phyloP scores from a whole-genome alignment of 2,888 invertebrate genomes.

The Tetragonula carbonaria region DNA sequence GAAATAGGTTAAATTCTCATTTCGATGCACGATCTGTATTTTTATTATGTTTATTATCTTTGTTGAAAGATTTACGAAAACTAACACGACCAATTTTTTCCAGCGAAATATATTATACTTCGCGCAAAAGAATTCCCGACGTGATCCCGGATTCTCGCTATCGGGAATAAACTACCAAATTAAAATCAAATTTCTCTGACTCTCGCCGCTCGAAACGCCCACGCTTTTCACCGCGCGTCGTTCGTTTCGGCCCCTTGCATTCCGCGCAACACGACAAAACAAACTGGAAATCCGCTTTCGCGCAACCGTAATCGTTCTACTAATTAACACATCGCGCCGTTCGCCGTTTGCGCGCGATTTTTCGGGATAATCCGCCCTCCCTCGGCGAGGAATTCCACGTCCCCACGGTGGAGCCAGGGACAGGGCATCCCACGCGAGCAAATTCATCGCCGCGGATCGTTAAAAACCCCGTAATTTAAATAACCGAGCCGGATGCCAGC shows the following conservation, averaged over 20 bases:
- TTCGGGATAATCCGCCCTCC: constrained; percentile 12
- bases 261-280: neutral
- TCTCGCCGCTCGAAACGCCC: neutral
- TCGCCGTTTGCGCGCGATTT: constrained; percentile 12
- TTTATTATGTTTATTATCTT: too few species aligned
- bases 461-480: constrained; percentile 42
- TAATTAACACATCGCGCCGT: constrained; percentile 14
- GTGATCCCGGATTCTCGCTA: neutral
- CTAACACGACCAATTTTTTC: neutral
- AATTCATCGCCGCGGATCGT: constrained; percentile 33
- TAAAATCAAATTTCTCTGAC: neutral
- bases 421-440: constrained; percentile 23
- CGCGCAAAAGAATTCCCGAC: neutral
- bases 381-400: constrained; percentile 14
- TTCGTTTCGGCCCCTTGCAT: too few species aligned
- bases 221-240: neutral
- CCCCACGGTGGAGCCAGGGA: neutral
- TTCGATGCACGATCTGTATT: neutral
- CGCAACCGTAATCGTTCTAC: neutral
- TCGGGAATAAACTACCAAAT: neutral
- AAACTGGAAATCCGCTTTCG: neutral
- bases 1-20: neutral
- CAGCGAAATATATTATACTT: neutral
- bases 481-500: constrained; percentile 23
- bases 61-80: neutral